phyloP scores from a whole-genome alignment of 2,113 vertebrate genomes.

The Enhydra lutris region DNA sequence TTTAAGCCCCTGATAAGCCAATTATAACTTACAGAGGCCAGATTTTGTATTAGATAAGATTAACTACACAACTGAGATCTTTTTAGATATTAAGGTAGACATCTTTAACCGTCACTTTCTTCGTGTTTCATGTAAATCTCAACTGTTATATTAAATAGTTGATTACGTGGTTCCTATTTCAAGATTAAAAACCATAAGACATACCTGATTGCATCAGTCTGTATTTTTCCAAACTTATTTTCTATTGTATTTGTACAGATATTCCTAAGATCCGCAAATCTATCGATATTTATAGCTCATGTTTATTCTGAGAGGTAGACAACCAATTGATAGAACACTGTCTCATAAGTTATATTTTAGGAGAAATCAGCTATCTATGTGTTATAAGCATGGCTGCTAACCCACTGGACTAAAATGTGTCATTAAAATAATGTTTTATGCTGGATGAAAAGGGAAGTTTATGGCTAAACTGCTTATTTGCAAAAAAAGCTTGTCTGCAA shows the following conservation, averaged over 20 bases:
- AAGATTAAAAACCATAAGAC: background rate
- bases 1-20: background rate
- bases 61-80: background rate
- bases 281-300: background rate
- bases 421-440: constrained; percentile 33
- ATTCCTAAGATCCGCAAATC: background rate
- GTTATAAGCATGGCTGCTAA: background rate
- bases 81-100: background rate
- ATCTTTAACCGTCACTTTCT: background rate
- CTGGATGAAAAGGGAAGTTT: constrained; percentile 25
- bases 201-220: background rate
- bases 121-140: background rate
- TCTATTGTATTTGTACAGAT: constrained; percentile 26
- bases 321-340: background rate
- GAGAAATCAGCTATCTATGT: background rate
- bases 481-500: background rate
- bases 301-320: constrained; percentile 7
- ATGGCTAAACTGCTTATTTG: constrained; percentile 42
- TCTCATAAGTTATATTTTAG: background rate
- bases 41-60: background rate
- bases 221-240: background rate
- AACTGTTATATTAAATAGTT: background rate
- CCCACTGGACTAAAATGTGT: background rate
- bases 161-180: background rate
- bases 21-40: background rate